Evolutionary conservation across 2,797 vertebrate genomes (phyloP).

Genomic region (Spinus olivaceus): DNA sequence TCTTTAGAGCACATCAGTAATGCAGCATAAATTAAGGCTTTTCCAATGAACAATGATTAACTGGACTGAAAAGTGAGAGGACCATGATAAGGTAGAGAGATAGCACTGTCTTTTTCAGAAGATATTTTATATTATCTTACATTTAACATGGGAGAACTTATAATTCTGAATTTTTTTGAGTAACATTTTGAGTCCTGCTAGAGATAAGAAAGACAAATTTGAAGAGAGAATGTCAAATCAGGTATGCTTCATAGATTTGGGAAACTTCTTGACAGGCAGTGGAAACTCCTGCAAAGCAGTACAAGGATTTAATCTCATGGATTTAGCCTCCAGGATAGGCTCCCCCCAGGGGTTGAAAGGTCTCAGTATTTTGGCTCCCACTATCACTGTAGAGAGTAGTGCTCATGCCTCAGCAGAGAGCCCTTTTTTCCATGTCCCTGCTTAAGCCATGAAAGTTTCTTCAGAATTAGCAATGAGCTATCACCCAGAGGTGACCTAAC

Average conservation of each 20-base stretch:
- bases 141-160: not conserved
- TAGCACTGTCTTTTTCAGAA: not conserved
- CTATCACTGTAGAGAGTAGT: not conserved
- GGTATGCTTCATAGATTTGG: not conserved
- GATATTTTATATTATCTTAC: not conserved
- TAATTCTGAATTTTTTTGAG: not conserved
- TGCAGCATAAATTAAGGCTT: not conserved
- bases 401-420: not conserved
- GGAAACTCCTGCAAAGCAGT: not conserved
- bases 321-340: not conserved
- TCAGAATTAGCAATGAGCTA: not conserved
- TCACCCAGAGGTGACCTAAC: not conserved
- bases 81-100: not conserved
- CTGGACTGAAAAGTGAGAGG: not conserved
- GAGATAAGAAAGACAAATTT: not conserved
- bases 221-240: not conserved
- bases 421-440: not conserved
- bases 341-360: accelerated
- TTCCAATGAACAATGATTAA: not conserved
- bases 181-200: not conserved
- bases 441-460: not conserved
- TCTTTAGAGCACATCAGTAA: not conserved
- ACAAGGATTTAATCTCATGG: not conserved
- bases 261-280: not conserved
- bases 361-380: not conserved